Percentiles rank a stretch among this genome's conserved stretches.
Conservation (phyloP, 2,113 vertebrate genomes). For the Maccullochella peelii region DNA sequence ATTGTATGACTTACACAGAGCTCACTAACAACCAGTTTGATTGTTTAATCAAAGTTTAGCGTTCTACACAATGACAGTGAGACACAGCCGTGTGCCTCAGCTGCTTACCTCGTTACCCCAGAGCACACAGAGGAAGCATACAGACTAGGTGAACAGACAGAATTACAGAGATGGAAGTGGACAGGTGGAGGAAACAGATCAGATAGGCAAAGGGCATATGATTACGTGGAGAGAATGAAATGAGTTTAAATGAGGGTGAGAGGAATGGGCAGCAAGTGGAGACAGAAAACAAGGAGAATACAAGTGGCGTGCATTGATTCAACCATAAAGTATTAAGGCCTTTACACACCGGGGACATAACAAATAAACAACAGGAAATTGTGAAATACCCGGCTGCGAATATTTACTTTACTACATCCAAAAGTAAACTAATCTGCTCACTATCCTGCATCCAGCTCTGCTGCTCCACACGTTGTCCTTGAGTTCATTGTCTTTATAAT, state of each 20-base stretch:
- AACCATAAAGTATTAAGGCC: no score
- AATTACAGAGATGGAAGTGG: conserved; percentile 23
- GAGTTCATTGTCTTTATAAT: no score
- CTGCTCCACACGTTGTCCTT: no score
- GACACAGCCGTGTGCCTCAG: conserved; percentile 3
- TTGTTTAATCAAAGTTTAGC: conserved; percentile 12
- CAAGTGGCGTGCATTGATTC: neutral
- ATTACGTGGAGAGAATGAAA: conserved; percentile 7
- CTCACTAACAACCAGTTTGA: neutral
- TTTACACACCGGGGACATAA: no score
- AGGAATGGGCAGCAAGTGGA: neutral
- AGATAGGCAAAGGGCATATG: neutral
- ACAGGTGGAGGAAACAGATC: conserved; percentile 3
- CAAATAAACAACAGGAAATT: no score
- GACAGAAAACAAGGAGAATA: neutral
- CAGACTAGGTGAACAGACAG: neutral
- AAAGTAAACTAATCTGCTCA: no score
- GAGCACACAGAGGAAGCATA: neutral
- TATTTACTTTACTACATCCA: no score
- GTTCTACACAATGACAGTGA: conserved; percentile 17
- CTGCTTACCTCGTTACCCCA: conserved; percentile 22
- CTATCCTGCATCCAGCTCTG: no score
- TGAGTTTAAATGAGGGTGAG: neutral
- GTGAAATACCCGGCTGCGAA: no score
- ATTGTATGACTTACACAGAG: neutral